A percentile compares a stretch with the other conserved stretches of the same genome.
Conservation (phyloP, 30 jellyfish, hydroid and myxozoan species). For the Aurelia aurita complex sp. Pacific region DNA sequence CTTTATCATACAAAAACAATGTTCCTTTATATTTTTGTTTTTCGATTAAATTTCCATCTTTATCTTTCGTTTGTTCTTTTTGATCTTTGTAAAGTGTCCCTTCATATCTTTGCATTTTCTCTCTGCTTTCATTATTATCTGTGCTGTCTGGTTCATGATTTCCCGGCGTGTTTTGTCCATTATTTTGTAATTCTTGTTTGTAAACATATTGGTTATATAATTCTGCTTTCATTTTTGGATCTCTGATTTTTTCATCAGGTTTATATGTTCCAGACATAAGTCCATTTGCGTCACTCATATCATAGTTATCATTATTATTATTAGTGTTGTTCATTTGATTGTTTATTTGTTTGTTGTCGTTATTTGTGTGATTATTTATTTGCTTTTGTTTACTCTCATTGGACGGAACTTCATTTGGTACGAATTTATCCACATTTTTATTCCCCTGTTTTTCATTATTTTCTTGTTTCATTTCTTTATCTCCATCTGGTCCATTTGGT, state of each 20-base stretch:
- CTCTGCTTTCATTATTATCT: conserved; percentile 7
- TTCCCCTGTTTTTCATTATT: background rate
- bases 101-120: conserved; percentile 35
- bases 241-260: conserved; percentile 9
- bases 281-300: too few species aligned
- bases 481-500: background rate
- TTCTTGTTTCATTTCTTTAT: background rate
- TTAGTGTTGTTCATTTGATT: background rate
- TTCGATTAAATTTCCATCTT: conserved; percentile 38
- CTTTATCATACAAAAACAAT: conserved; percentile 35
- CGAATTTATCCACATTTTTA: conserved; percentile 1
- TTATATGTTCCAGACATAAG: conserved; percentile 11
- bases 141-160: background rate
- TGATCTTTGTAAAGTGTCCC: conserved; percentile 55
- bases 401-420: conserved; percentile 7
- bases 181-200: conserved; percentile 34
- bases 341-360: background rate
- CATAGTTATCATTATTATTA: background rate
- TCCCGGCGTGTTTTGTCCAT: background rate
- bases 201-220: conserved; percentile 54
- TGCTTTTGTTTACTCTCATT: background rate
- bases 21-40: conserved; percentile 63
- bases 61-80: conserved; percentile 34
- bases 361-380: background rate
- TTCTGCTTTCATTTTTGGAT: conserved; percentile 52